Conservation (phyloP, 1,140 invertebrate genomes). For the Pachypsylla venusta region DNA sequence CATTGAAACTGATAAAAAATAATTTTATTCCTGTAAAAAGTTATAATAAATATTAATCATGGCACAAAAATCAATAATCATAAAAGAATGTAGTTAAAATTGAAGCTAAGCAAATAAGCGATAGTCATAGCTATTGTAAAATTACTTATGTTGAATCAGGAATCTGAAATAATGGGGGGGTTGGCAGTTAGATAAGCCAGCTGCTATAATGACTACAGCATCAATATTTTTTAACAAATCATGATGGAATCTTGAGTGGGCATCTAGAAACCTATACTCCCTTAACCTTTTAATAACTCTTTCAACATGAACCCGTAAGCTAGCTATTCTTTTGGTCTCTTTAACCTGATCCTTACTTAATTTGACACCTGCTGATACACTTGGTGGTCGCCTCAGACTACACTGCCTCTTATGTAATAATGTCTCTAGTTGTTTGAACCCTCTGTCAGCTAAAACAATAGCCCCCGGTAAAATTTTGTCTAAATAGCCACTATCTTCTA, state of each 20-base stretch:
- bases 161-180: conserved; percentile 18
- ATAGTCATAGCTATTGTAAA: too few relatives aligned
- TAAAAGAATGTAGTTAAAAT: too few relatives aligned
- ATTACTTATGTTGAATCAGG: background rate
- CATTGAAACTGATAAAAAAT: too few relatives aligned
- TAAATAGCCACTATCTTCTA: conserved; percentile 29
- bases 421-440: conserved; percentile 26
- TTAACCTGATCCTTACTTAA: conserved; percentile 26
- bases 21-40: too few relatives aligned
- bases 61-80: too few relatives aligned
- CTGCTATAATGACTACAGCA: conserved; percentile 25
- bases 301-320: conserved; percentile 31
- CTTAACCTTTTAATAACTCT: conserved; percentile 26
- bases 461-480: conserved; percentile 21
- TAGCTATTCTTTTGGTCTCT: conserved; percentile 30
- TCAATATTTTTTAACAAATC: conserved; percentile 25
- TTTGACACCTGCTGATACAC: conserved; percentile 26
- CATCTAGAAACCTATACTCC: conserved; percentile 30
- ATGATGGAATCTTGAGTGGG: conserved; percentile 27
- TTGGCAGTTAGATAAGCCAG: conserved; percentile 28
- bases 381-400: conserved; percentile 26
- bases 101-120: too few relatives aligned
- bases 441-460: conserved; percentile 29
- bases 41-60: too few relatives aligned
- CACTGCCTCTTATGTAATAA: conserved; percentile 24